Base-by-base conservation (phyloP, 2,113 vertebrate genomes). In the Pogonocichla stellata region DNA sequence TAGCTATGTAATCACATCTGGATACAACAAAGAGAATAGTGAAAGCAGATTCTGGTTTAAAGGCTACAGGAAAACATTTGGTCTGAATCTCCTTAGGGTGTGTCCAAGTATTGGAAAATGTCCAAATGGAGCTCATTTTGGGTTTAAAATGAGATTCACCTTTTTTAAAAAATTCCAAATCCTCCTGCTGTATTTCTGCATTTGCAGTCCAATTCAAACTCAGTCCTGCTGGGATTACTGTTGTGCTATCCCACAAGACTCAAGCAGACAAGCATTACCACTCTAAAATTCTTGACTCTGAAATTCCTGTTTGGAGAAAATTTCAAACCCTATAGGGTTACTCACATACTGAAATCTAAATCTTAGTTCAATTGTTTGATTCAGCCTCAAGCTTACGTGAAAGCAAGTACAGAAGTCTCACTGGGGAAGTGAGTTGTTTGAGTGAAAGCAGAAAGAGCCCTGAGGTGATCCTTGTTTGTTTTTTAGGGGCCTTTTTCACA, bases 401-500 rank as follows among this genome's bases (percentile, higher is more conserved):
- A 66, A 33, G 23, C 1, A 3, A 34, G 11, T 6, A 29, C 2
- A 2, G 15, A 74, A 69, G 7, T 40, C 69, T 71, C 56, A 36
- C 22, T 26, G 14, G 31, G 60, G 61, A 93, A 36, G 16, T 4
- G 42, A 71, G 14, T 5, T 64, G 26, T 61, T 42, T 58, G 54
- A 74, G 64, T 31, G 22, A 31, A 54, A 77, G n/a, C 20, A 79
- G 34, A 25, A 54, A 22, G 23, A 94, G 58, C 34, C 77, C 57
- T 50, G 40, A 89, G 34, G 26, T 86, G 67, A 88, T 13, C 23
- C 7, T 5, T 66, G n/a, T 61, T 89, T 96, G 74, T 25, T 81
- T 97, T 93, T 66, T 66, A 99, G 99, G 99, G 53, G 98, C 98
- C 28, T 99, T 99, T 96, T 98, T 99, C 96, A 97, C 98, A 42